Evolutionary conservation across 2,113 vertebrate species (phyloP).

Genomic region (Ibidorhyncha struthersii): DNA sequence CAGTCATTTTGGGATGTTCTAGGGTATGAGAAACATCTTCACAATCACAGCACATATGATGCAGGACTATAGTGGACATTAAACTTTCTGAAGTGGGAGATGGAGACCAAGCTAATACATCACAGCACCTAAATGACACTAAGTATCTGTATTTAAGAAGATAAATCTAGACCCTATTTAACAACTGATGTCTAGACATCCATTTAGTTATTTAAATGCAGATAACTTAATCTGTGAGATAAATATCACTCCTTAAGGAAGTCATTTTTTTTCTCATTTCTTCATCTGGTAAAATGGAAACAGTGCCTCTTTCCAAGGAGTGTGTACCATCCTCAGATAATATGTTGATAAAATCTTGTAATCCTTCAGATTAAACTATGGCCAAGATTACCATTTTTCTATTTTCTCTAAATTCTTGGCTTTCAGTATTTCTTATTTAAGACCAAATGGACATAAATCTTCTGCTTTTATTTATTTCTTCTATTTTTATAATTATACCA

Average conservation of each 20-base stretch:
- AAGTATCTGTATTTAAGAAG: background rate
- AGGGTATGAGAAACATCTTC: background rate
- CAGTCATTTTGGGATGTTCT: background rate
- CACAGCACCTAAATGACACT: background rate
- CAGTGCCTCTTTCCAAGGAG: background rate
- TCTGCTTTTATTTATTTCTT: background rate
- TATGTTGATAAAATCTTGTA: background rate
- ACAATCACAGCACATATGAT: background rate
- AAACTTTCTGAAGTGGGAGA: background rate
- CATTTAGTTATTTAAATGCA: background rate
- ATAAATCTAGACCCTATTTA: background rate
- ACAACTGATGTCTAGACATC: background rate
- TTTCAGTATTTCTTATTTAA: background rate
- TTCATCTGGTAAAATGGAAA: background rate
- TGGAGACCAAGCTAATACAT: background rate
- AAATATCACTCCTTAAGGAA: background rate
- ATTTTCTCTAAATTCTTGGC: background rate
- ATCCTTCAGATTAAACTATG: background rate
- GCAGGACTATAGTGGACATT: background rate
- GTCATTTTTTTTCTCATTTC: background rate
- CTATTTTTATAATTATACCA: background rate
- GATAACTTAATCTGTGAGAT: background rate
- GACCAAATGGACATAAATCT: background rate
- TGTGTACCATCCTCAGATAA: background rate
- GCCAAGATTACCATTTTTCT: background rate